Evolutionary conservation across 2,888 invertebrate species (phyloP), one percentile per base, ranked within the genome.

Genomic region (Lasioglossum leucozonium): DNA sequence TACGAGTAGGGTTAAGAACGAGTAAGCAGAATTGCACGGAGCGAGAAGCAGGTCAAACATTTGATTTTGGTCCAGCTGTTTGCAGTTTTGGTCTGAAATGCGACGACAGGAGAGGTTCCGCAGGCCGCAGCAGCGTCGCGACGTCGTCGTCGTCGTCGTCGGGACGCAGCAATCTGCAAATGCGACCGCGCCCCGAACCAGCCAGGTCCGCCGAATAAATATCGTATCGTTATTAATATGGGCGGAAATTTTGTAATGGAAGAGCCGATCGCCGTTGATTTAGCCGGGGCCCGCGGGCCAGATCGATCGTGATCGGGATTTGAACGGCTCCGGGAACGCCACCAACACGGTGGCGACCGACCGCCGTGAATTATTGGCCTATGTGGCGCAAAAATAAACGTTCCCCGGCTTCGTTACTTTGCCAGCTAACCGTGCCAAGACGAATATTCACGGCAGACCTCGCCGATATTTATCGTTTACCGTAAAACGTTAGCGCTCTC

Each of bases 351-450:
- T 67, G 67, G 67, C 67, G 5, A 67, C 37, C 72, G 55, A 37
- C 30, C 71, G 18, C 69, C 81, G 75, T 90, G 87, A 90, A 85
- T 90, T 90, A 90, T 87, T 77, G 84, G 82, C 82, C 89, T 84
- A 87, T 82, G 87, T 87, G 87, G 84, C 80, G 89, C 77, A 90
- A 90, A 89, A 89, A 87, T 90, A 90, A 90, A 90, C 90, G 90
- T 85, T 79, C 69, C 67, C 79, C 80, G 86, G 89, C 87, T 87
- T 85, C 87, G 89, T 87, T 89, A 86, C 87, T 90, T n/a, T 90
- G 90, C 90, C 90, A 90, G 72, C 84, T 85, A 82, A 85, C 89
- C 80, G 91, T 90, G 90, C 90, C 90, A 90, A 89, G 85, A 82
- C 87, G 87, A 90, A 89, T 89, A 89, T 87, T 88, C 87, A 80